A percentile compares a stretch with the other conserved stretches of the same genome.
Conservation (phyloP, 2,113 vertebrate genomes). For the human (Homo sapiens) region DNA sequence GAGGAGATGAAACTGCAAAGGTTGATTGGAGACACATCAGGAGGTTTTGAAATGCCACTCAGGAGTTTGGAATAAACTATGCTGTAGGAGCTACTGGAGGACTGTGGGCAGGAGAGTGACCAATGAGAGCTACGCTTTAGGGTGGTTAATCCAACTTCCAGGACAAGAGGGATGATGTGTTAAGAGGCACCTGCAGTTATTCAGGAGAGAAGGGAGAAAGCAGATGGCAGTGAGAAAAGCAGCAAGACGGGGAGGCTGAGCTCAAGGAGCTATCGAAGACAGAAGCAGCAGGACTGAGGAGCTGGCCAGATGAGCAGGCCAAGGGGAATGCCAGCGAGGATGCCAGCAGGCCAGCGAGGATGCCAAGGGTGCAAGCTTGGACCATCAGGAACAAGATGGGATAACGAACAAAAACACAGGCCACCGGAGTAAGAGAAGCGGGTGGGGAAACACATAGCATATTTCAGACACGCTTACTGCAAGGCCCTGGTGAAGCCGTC, state of each 20-base stretch:
- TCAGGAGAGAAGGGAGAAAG: neutral
- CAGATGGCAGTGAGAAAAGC: neutral
- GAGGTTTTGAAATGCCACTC: neutral
- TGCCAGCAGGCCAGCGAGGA: neutral
- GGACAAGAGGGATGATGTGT: neutral
- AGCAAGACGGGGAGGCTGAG: neutral
- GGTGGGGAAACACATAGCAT: no score
- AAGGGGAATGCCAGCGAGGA: neutral
- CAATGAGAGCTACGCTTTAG: accelerated
- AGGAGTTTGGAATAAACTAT: neutral
- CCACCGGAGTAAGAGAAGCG: neutral
- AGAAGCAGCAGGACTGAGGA: neutral
- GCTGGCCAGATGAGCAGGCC: neutral
- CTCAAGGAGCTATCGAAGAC: neutral
- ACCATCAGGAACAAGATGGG: neutral
- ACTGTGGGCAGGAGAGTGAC: neutral
- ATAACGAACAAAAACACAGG: neutral
- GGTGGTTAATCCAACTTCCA: no score
- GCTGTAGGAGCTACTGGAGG: neutral
- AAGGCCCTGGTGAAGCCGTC: neutral
- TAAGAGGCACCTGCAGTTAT: neutral
- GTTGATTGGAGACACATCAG: neutral
- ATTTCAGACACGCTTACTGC: neutral
- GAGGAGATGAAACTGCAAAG: neutral
- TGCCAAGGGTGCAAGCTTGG: neutral